These are phyloP conservation scores for Dryococelus australis DNA, from an alignment of 2,888 invertebrate genomes.

Conservation along the genomic window DNA sequence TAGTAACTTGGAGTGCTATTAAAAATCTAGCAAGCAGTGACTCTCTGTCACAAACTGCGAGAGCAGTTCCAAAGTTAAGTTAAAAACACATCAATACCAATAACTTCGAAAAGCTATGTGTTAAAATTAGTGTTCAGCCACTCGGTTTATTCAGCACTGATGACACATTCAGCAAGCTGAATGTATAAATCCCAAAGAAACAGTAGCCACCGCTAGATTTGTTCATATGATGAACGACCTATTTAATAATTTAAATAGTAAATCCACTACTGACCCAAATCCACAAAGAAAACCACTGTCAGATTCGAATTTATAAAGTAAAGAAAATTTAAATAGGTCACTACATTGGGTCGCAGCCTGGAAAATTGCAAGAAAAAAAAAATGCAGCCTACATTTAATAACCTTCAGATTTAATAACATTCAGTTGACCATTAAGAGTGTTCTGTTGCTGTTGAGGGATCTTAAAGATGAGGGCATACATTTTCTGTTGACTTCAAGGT, in stretches of 20 bases:
- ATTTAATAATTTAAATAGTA: constrained; percentile 49
- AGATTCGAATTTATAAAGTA: background rate
- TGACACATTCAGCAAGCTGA: constrained; percentile 3
- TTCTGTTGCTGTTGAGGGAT: constrained; percentile 46
- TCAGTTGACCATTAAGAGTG: constrained; percentile 47
- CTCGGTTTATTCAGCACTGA: constrained; percentile 43
- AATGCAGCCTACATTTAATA: background rate
- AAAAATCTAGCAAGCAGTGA: no score
- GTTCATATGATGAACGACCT: constrained; percentile 47
- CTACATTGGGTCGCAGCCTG: background rate
- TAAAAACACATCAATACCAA: constrained; percentile 47
- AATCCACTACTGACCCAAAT: constrained; percentile 30
- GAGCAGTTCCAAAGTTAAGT: constrained; percentile 49
- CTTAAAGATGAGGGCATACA: no score
- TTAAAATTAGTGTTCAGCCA: constrained; percentile 49
- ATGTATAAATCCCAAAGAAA: background rate
- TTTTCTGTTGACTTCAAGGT: no score
- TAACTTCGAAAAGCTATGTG: constrained; percentile 48
- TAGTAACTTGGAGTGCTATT: no score
- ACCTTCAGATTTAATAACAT: no score
- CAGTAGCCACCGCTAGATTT: constrained; percentile 46
- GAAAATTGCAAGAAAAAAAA: constrained; percentile 22
- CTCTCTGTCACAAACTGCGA: no score
- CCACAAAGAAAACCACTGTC: constrained; percentile 24
- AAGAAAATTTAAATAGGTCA: background rate